Percentiles rank a stretch among this genome's conserved stretches.
Conservation (phyloP, 1,140 invertebrate genomes). For the Nephila pilipes region DNA sequence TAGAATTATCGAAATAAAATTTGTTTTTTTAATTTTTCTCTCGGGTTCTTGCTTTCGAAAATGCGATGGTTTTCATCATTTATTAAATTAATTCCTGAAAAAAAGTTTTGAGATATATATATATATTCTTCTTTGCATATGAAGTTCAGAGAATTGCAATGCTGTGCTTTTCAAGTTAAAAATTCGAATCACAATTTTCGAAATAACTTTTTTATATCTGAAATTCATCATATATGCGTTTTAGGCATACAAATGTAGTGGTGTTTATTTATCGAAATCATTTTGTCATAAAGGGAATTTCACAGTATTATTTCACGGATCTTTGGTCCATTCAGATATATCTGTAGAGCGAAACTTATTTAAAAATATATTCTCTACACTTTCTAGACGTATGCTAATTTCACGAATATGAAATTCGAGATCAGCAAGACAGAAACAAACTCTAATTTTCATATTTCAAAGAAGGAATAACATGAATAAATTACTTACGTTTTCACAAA, state of each 20-base stretch:
- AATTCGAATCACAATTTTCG: not conserved
- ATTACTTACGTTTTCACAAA: slow-evolving; percentile 14
- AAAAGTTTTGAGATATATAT: no score
- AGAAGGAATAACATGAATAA: slow-evolving; percentile 51
- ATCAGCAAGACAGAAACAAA: not conserved
- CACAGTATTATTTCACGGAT: not conserved
- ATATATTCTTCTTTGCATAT: not conserved
- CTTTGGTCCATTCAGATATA: not conserved
- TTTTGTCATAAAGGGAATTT: not conserved
- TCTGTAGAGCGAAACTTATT: not conserved
- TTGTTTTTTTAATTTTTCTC: no score
- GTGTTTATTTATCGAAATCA: not conserved
- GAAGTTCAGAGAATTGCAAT: no score
- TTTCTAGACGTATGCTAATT: slow-evolving; percentile 40
- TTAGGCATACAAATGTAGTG: not conserved
- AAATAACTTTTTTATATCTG: not conserved
- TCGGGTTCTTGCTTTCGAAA: no score
- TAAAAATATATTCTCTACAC: not conserved
- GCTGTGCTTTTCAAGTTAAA: not conserved
- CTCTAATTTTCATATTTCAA: not conserved
- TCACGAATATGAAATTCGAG: not conserved
- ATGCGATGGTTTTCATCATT: no score
- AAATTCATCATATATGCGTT: not conserved
- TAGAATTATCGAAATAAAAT: no score
- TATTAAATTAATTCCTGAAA: no score